These are phyloP conservation scores for Tetrao urogallus DNA, from an alignment of 2,113 vertebrate species.

Conservation along the genomic window DNA sequence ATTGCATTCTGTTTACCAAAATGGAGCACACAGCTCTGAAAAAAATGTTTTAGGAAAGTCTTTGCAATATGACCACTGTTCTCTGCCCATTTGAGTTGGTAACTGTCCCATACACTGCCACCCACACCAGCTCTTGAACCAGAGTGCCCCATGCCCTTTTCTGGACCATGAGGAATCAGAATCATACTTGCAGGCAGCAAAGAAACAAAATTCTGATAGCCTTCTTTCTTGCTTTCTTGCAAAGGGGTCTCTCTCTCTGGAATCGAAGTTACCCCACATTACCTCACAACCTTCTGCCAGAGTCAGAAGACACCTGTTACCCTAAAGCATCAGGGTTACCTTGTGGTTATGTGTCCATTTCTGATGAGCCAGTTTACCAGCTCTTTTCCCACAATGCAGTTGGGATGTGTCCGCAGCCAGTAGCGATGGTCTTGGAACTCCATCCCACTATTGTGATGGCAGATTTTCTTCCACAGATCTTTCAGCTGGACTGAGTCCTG, in stretches of 20 bases:
- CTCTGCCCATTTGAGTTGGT: not conserved
- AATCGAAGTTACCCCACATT: not conserved
- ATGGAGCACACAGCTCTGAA: not conserved
- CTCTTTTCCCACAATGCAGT: slow-evolving; percentile 98
- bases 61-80: not conserved
- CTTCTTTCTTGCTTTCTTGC: not conserved
- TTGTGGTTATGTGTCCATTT: slow-evolving; percentile 93
- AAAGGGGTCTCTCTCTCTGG: not conserved
- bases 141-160: not conserved
- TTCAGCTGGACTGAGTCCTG: slow-evolving; percentile 97
- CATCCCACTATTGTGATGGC: slow-evolving; percentile 96
- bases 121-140: not conserved
- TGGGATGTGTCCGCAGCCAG: slow-evolving; percentile 96
- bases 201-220: not conserved
- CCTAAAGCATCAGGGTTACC: slow-evolving; percentile 76
- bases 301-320: not conserved
- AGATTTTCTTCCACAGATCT: slow-evolving; percentile 98
- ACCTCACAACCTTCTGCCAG: not conserved
- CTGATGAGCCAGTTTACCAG: slow-evolving; percentile 97
- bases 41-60: not conserved
- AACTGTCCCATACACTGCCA: not conserved
- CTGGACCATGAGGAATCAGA: not conserved
- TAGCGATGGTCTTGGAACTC: slow-evolving; percentile 99
- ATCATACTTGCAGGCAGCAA: not conserved
- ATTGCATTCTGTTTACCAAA: too few relatives aligned